These are phyloP conservation scores for Myotis davidii DNA, from an alignment of 2,113 vertebrate species.

Conservation along the genomic window DNA sequence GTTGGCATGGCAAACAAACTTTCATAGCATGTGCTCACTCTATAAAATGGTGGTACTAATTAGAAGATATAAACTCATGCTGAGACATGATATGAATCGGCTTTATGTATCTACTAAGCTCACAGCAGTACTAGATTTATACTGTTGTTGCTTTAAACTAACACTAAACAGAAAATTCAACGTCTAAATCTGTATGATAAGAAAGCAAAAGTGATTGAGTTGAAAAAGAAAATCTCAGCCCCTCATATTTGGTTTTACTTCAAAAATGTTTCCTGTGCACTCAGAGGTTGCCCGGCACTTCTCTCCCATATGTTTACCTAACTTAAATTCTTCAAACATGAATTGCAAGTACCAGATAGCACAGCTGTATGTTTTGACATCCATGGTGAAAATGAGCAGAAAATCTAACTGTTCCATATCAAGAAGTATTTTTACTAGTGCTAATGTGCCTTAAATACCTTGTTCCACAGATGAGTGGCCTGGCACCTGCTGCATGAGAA, in stretches of 20 bases:
- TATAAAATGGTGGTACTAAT: conserved; percentile 88
- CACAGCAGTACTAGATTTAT: conserved; percentile 89
- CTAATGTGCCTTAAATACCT: conserved; percentile 99
- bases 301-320: conserved; percentile 74
- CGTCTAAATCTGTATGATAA: conserved; percentile 80
- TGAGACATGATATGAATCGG: conserved; percentile 88
- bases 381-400: conserved; percentile 96
- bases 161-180: conserved; percentile 81
- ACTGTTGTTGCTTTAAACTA: conserved; percentile 84
- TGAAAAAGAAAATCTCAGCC: conserved; percentile 70
- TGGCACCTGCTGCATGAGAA: conserved; percentile 99
- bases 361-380: conserved; percentile 91
- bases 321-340: conserved; percentile 76
- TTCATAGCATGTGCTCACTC: conserved; percentile 85
- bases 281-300: conserved; percentile 68
- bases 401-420: conserved; percentile 99
- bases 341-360: conserved; percentile 82
- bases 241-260: conserved; percentile 54
- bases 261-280: conserved; percentile 49
- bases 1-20: conserved; percentile 85
- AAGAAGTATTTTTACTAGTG: conserved; percentile 98
- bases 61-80: conserved; percentile 89
- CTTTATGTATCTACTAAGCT: conserved; percentile 85
- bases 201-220: conserved; percentile 70
- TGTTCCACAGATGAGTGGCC: conserved; percentile 99